Conservation (phyloP, 2,888 invertebrate genomes). For the Harpagoxenus sublaevis region DNA sequence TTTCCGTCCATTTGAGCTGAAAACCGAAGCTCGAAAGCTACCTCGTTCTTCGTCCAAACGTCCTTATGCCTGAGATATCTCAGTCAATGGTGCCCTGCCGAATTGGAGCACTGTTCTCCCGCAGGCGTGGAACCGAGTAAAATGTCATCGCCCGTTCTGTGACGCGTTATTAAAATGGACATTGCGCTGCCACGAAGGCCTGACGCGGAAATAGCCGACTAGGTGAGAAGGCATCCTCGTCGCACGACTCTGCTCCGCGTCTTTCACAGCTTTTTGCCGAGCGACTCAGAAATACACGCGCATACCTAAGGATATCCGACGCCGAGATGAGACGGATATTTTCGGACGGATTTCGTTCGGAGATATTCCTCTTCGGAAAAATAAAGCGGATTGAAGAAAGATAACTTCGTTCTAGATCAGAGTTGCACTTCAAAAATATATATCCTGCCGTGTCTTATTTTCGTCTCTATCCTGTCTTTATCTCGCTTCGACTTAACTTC, state of each 20-base stretch:
- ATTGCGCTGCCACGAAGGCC: conserved; percentile 63
- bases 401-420: neutral
- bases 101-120: conserved; percentile 71
- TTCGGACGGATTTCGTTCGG: conserved; percentile 3
- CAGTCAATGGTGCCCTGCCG: conserved; percentile 67
- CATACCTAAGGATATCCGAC: neutral
- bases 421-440: neutral
- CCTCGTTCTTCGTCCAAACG: conserved; percentile 35
- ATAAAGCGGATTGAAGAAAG: conserved; percentile 6
- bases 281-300: neutral
- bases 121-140: conserved; percentile 70
- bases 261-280: conserved; percentile 27
- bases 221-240: neutral
- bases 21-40: conserved; percentile 9
- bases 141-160: conserved; percentile 70
- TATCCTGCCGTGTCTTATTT: conserved; percentile 4
- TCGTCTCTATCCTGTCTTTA: neutral
- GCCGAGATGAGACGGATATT: conserved; percentile 17
- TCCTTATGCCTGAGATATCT: conserved; percentile 78
- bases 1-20: conserved; percentile 19
- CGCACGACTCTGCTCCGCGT: conserved; percentile 10
- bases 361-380: conserved; percentile 1
- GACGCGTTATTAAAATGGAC: conserved; percentile 80
- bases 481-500: neutral
- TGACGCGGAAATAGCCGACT: conserved; percentile 52